These are phyloP conservation scores for Darevskia nairensis DNA, from an alignment of 2,797 vertebrate genomes.

Conservation along the genomic window DNA sequence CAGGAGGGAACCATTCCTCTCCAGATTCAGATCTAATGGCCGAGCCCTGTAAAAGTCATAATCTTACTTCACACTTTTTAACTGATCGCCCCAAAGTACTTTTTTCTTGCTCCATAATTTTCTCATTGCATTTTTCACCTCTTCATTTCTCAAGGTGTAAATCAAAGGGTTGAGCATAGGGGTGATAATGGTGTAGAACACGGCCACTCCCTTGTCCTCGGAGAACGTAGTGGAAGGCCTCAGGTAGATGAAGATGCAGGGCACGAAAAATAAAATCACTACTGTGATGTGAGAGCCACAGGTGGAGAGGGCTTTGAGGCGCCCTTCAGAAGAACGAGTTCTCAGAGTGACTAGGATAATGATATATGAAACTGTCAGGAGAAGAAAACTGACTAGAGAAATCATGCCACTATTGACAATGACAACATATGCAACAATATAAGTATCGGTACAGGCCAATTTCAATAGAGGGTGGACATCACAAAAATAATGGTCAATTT, in stretches of 20 bases:
- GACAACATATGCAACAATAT: constrained; percentile 13
- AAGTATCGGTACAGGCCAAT: constrained; percentile 10
- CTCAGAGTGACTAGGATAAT: constrained; percentile 19
- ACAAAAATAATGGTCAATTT: constrained; percentile 30
- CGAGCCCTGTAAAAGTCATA: background rate
- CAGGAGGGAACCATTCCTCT: background rate
- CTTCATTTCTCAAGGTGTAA: constrained; percentile 62
- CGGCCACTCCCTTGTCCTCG: constrained; percentile 61
- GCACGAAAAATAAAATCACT: constrained; percentile 68
- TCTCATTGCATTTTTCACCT: constrained; percentile 71
- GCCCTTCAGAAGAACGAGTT: constrained; percentile 24
- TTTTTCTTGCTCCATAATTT: constrained; percentile 60
- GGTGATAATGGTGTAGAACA: constrained; percentile 71
- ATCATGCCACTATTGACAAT: constrained; percentile 31
- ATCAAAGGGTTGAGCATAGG: constrained; percentile 71
- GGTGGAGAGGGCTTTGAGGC: constrained; percentile 70
- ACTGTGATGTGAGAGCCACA: constrained; percentile 67
- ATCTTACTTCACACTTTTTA: background rate
- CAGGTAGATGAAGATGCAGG: constrained; percentile 66
- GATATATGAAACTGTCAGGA: constrained; percentile 31
- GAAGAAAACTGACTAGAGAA: constrained; percentile 35
- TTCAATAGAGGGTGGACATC: constrained; percentile 29
- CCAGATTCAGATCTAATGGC: background rate
- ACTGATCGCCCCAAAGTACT: background rate
- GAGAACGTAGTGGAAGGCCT: constrained; percentile 17